Base-by-base conservation (phyloP, 92 coral and sea anemone genomes). In the Porites lobata region DNA sequence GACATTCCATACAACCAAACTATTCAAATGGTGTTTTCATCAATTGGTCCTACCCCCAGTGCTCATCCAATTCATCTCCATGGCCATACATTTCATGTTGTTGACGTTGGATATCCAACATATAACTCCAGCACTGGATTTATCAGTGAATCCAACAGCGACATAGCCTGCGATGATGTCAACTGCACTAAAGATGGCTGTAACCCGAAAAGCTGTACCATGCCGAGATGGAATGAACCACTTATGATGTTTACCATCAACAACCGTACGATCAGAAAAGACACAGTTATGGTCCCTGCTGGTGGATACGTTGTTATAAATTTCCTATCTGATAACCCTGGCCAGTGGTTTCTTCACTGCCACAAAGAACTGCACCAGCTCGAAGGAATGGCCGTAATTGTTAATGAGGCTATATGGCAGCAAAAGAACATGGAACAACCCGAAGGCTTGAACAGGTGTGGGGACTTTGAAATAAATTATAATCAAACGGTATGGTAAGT, bases 31-130 rank as follows among this genome's bases (percentile, higher is more conserved):
- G 95, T 92, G 51, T 67, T 92, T 20, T 64, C 85, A 54, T 69
- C 91, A 68, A 9, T 77, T 81, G 80, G 89, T 61, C 65, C 81
- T 15, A 20, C 50, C 19, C 71, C 43, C 13, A 72, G 72, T 10
- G 83, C 32, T 64, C 95, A 91, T 75, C 94, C 91, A 47, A 87
- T 92, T 51, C 95, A 92, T 62, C 78, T 92, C 54, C 94, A 92
- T 69, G 94, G 94, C 82, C 94, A 92, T n/a, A 78, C 92, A 69
- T 92, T 92, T 75, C 94, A 92, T 79, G 94, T 92, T 87, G 18
- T 82, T 92, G n/a, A 78, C 52, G 84, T 92, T 17, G 94, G 92
- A 47, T 92, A 88, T 57, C 92, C 92, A 73, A 43, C 77, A 6
- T 90, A 92, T 64, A 51, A 92, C 92, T 54, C 54, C 24, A 77